These are phyloP conservation scores for Pogonophryne albipinna DNA, from an alignment of 2,797 vertebrate genomes.

Conservation along the genomic window DNA sequence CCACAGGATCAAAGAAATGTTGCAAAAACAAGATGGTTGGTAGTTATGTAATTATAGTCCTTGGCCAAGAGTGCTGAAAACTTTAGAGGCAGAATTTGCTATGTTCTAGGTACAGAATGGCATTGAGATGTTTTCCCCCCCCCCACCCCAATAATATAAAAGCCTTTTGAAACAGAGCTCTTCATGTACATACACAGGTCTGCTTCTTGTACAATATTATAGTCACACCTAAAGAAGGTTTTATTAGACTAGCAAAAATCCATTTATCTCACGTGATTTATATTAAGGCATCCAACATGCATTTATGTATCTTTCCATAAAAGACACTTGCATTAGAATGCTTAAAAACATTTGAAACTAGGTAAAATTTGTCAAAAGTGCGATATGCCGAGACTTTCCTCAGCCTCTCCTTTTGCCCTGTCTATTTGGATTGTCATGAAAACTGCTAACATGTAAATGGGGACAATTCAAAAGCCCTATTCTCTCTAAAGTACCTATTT, in stretches of 20 bases:
- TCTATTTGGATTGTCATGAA: slow-evolving; percentile 87
- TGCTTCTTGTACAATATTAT: slow-evolving; percentile 71
- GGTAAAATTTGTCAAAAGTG: slow-evolving; percentile 88
- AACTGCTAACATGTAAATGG: slow-evolving; percentile 72
- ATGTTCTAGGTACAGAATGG: slow-evolving; percentile 32
- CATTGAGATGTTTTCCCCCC: slow-evolving; percentile 40
- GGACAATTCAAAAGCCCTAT: slow-evolving; percentile 72
- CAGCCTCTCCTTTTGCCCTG: slow-evolving; percentile 72
- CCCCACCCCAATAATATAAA: slow-evolving; percentile 28
- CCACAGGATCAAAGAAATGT: slow-evolving; percentile 50
- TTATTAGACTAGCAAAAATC: slow-evolving; percentile 65
- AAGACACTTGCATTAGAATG: slow-evolving; percentile 84
- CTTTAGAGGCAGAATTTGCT: slow-evolving; percentile 52
- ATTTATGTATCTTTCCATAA: slow-evolving; percentile 73
- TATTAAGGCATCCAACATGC: slow-evolving; percentile 84
- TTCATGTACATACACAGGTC: slow-evolving; percentile 53
- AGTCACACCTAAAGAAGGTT: slow-evolving; percentile 73
- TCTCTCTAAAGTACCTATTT: slow-evolving; percentile 79
- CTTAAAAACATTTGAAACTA: slow-evolving; percentile 83
- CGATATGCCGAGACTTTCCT: slow-evolving; percentile 82
- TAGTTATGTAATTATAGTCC: slow-evolving; percentile 48
- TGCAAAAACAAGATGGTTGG: slow-evolving; percentile 35
- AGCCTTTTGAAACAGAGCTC: slow-evolving; percentile 75
- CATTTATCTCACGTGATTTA: slow-evolving; percentile 71
- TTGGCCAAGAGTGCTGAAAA: slow-evolving; percentile 58